Evolutionary conservation across 2,888 invertebrate genomes (phyloP).

Genomic region (Leptinotarsa tumamoca): DNA sequence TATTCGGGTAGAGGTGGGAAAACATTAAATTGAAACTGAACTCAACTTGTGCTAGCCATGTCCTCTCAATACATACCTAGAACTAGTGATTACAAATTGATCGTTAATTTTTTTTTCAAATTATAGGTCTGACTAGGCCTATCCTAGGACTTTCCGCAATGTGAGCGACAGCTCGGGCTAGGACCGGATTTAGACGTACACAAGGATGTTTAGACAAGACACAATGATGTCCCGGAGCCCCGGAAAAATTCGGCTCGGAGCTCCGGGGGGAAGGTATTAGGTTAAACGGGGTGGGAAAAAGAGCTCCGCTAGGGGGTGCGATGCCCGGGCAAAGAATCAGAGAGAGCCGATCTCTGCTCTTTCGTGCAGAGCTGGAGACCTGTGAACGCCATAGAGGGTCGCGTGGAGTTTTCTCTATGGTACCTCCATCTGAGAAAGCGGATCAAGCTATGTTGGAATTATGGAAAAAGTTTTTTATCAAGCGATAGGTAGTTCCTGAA

Average conservation of each 20-base stretch:
- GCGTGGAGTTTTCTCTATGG: conserved; percentile 55
- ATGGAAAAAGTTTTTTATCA: not conserved
- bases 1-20: no score
- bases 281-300: conserved; percentile 40
- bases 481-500: not conserved
- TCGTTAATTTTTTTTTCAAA: not conserved
- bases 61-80: conserved; percentile 65
- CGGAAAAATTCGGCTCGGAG: conserved; percentile 6
- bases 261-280: conserved; percentile 20
- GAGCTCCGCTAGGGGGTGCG: conserved; percentile 64
- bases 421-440: conserved; percentile 24
- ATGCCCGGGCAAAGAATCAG: conserved; percentile 63
- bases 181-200: conserved; percentile 83
- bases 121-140: not conserved
- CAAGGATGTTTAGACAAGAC: conserved; percentile 84
- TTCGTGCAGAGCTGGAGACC: conserved; percentile 61
- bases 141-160: conserved; percentile 38
- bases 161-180: conserved; percentile 66
- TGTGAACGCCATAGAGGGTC: conserved; percentile 56
- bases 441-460: not conserved
- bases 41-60: conserved; percentile 67
- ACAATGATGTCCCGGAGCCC: conserved; percentile 71
- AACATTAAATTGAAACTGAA: no score
- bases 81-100: conserved; percentile 52
- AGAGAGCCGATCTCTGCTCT: conserved; percentile 58